Percentiles rank a stretch among this genome's conserved stretches.
These are phyloP conservation scores for Chaitophorus viminalis DNA, from an alignment of 2,888 invertebrate genomes.

Conservation along the genomic window DNA sequence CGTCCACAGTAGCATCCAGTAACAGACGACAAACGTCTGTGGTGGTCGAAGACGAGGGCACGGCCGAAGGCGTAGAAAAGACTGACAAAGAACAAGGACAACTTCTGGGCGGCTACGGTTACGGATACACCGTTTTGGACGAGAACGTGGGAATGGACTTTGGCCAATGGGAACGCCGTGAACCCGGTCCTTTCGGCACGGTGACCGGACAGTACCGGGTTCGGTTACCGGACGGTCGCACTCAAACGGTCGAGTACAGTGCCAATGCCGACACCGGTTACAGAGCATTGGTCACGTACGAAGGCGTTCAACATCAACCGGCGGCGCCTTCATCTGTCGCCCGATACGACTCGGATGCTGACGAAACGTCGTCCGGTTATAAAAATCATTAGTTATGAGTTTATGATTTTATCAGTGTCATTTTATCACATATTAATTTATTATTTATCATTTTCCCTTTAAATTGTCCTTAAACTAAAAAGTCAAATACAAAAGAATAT, in stretches of 20 bases:
- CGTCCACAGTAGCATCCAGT: background rate
- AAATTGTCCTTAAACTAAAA: too few relatives aligned
- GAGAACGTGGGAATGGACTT: constrained; percentile 20
- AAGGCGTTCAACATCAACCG: constrained; percentile 22
- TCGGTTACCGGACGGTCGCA: constrained; percentile 44
- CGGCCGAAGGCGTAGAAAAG: background rate
- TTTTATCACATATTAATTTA: too few relatives aligned
- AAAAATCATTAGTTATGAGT: background rate
- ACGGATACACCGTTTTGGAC: constrained; percentile 25
- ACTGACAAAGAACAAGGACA: background rate
- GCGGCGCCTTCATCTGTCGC: background rate
- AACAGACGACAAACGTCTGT: background rate
- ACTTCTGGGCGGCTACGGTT: constrained; percentile 7
- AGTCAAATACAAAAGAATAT: too few relatives aligned
- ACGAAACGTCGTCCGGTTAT: background rate
- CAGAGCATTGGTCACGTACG: constrained; percentile 32
- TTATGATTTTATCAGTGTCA: background rate
- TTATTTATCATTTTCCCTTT: too few relatives aligned
- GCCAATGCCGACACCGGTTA: constrained; percentile 13
- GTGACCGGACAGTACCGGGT: constrained; percentile 33
- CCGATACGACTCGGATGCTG: background rate
- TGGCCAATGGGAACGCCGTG: constrained; percentile 45
- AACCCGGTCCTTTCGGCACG: background rate
- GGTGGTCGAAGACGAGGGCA: background rate
- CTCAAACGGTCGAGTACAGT: constrained; percentile 27